A percentile compares a stretch with the other conserved stretches of the same genome.
phyloP scores from a whole-genome alignment of 1,140 invertebrate species.

The Musca domestica region DNA sequence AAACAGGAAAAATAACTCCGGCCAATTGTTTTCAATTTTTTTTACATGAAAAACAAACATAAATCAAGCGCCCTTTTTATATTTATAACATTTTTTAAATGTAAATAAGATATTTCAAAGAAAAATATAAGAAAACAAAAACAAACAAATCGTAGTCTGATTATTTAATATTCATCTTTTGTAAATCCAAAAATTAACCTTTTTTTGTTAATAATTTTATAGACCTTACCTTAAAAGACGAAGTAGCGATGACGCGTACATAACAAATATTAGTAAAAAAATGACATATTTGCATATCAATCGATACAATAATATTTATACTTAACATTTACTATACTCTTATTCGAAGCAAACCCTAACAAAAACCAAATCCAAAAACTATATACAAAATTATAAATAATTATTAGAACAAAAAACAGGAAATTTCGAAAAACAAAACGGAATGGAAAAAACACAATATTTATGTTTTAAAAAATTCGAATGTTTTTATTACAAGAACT shows the following conservation, averaged over 20 bases:
- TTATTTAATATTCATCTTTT: constrained; percentile 1
- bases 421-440: background rate
- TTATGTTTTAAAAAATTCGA: constrained; percentile 7
- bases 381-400: constrained; percentile 8
- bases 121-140: background rate
- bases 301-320: constrained; percentile 26
- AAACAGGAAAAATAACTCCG: too few species aligned
- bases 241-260: background rate
- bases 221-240: background rate
- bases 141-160: constrained; percentile 15
- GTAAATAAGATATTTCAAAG: background rate
- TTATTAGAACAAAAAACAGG: background rate
- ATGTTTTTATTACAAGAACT: constrained; percentile 8
- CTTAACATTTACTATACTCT: constrained; percentile 2
- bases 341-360: constrained; percentile 1
- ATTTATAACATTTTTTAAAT: background rate
- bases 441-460: background rate
- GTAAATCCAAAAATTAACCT: too few species aligned
- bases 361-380: background rate
- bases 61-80: background rate
- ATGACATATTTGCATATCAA: constrained; percentile 25
- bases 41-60: background rate
- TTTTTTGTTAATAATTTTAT: too few species aligned
- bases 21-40: background rate
- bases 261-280: constrained; percentile 8